Evolutionary conservation across 2,113 vertebrate genomes (phyloP), one percentile per base, ranked within the genome.

Genomic region (Odontophorus gujanensis): DNA sequence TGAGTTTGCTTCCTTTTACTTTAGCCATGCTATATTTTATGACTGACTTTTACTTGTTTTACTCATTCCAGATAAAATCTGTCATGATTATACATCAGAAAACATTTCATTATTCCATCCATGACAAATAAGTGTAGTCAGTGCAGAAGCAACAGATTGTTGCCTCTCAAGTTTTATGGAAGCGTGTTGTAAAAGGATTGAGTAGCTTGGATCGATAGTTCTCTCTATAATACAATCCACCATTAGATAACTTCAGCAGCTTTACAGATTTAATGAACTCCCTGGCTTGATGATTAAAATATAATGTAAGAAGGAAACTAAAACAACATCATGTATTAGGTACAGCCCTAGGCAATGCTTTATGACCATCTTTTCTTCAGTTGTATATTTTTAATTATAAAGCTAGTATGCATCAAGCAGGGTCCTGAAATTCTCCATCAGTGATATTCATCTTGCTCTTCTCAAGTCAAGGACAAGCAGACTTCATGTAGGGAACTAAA

Each of bases 111-210:
- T 97, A 96, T 87, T 96, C 92, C 79, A 95, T 95, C 95, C 94
- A 94, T 93, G 96, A 97, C 92, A 96, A 93, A 96, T 96, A 95
- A 96, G 83, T 85, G 79, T 92, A 96, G 96, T 96, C 94, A 95
- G 91, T 94, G 94, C 93, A 96, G 95, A 92, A 97, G 92, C 76
- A 96, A 95, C 97, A 98, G 97, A 97, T 95, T 96, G 96, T 96
- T 93, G 90, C 90, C 78, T 92, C 55, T 21, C 95, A 95, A 72
- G 89, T 90, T 96, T 97, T 96, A 93, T 94, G 95, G 96, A 92
- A 92, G 96, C 82, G 81, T 94, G 93, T 84, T 96, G 95, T 96
- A 96, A 95, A 94, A 96, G 96, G 96, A 87, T 95, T 43, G 89
- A 93, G 88, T 90, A 90, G 90, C 85, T 85, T 93, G 73, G 95